Evolutionary conservation across 2,888 invertebrate genomes (phyloP), one percentile per base, ranked within the genome.

Genomic region (Ormyrus thymus): DNA sequence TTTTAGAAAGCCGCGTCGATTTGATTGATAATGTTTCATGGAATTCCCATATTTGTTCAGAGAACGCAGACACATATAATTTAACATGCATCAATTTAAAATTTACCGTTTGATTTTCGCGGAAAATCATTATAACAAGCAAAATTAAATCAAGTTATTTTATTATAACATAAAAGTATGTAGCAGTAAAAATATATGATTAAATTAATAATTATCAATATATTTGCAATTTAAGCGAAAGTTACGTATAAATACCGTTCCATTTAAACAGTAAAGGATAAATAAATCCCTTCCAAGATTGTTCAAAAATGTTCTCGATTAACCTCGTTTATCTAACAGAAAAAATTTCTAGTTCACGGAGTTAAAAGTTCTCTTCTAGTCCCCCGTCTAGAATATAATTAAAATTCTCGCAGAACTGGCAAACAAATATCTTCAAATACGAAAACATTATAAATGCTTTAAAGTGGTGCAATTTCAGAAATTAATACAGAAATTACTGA

Each of bases 401-500:
- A 66, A 74, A 74, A 66, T 74, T 74, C 58, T 46, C 13, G 3
- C 7, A 6, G 29, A 15, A 8, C 13, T 11, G 10, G 11, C 15
- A 45, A 69, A 55, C 48, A 58, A 56, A 69, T 69, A 46, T 56
- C 45, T 56, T 11, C 48, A 56, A 65, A 65, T 7, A 7, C 43
- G 66, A 66, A 1, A 45, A 70, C 50, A 66, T 58, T 4, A 50
- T 48, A 75, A 77, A 66, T 51, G 46, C 43, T 55, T 64, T 59
- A 59, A 73, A 55, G 29, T 29, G 6, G 43, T 68, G 58, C 45
- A 62, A 74, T 73, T 78, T 61, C 46, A 70, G 66, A 71, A 59
- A 76, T 79, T 78, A 78, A 74, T 78, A 59, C 74, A 64, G 59
- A 65, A 70, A 64, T 64, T 59, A 66, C 29, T 51, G 59, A 46